Conservation (phyloP, 1,140 invertebrate species). For the Uloborus diversus region DNA sequence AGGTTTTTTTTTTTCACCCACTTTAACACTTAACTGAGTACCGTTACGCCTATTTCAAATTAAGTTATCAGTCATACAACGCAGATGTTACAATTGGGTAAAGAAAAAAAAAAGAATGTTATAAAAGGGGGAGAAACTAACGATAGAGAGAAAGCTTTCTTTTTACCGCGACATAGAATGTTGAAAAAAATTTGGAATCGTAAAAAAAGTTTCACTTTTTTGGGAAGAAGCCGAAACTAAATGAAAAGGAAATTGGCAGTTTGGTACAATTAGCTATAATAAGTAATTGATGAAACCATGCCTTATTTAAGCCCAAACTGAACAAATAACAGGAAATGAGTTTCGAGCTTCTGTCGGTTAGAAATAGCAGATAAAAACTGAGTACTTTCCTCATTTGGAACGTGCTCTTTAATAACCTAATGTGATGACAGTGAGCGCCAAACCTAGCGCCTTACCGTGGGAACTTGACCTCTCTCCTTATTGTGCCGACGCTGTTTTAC, state of each 20-base stretch:
- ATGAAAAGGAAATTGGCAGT: conserved; percentile 50
- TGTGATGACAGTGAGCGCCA: conserved; percentile 50
- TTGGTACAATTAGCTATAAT: conserved; percentile 39
- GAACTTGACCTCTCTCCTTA: conserved; percentile 51
- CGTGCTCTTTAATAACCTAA: conserved; percentile 52
- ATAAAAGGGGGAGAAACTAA: background rate
- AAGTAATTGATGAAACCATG: conserved; percentile 51
- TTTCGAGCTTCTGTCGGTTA: conserved; percentile 42
- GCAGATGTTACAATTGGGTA: conserved; percentile 17
- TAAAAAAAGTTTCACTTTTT: background rate
- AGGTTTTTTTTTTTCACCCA: background rate
- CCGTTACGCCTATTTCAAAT: conserved; percentile 2
- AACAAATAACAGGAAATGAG: conserved; percentile 56
- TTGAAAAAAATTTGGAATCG: background rate
- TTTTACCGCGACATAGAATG: background rate
- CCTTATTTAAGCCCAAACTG: conserved; percentile 50
- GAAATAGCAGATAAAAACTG: conserved; percentile 54
- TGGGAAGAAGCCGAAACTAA: background rate
- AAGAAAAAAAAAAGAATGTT: background rate
- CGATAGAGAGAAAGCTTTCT: background rate
- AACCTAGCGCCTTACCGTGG: conserved; percentile 53
- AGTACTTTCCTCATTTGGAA: conserved; percentile 54
- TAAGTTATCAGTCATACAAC: conserved; percentile 6
- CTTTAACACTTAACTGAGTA: background rate
- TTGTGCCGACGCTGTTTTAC: conserved; percentile 49